Percentiles rank a stretch among this genome's conserved stretches.
Evolutionary conservation across 2,888 invertebrate genomes (phyloP).

Genomic region (Apantesis nais): DNA sequence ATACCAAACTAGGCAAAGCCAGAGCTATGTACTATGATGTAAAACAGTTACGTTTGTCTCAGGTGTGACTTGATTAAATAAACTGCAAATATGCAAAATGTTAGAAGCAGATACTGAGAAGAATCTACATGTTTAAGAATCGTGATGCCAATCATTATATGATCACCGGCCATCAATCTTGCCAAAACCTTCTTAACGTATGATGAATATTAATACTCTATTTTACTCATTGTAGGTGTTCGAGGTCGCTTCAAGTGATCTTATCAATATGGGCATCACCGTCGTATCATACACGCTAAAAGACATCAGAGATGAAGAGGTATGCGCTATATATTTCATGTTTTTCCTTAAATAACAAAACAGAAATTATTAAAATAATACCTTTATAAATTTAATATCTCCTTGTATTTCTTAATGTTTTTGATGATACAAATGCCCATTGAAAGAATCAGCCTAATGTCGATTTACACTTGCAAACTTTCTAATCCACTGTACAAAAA

Average conservation of each 20-base stretch:
- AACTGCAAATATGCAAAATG: not conserved
- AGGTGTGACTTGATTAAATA: not conserved
- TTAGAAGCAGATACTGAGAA: not conserved
- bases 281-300: constrained; percentile 97
- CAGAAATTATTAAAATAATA: not conserved
- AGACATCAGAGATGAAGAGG: constrained; percentile 98
- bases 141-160: not conserved
- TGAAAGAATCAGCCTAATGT: not conserved
- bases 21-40: too few relatives aligned
- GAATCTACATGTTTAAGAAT: not conserved
- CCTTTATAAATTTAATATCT: not conserved
- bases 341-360: not conserved
- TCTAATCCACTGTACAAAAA: not conserved
- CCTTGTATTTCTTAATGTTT: not conserved
- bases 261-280: constrained; percentile 98
- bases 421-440: not conserved
- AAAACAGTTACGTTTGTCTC: not conserved
- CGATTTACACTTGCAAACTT: not conserved
- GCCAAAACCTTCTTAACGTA: not conserved
- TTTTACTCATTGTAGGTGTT: constrained; percentile 87
- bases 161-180: not conserved
- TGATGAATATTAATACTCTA: not conserved
- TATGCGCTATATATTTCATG: constrained; percentile 69
- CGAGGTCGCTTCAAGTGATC: constrained; percentile 97
- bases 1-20: too few relatives aligned